Percentiles rank a stretch among this genome's conserved stretches.
These are phyloP conservation scores for Hyposoter dolosus DNA, from an alignment of 2,888 invertebrate species.

Conservation along the genomic window DNA sequence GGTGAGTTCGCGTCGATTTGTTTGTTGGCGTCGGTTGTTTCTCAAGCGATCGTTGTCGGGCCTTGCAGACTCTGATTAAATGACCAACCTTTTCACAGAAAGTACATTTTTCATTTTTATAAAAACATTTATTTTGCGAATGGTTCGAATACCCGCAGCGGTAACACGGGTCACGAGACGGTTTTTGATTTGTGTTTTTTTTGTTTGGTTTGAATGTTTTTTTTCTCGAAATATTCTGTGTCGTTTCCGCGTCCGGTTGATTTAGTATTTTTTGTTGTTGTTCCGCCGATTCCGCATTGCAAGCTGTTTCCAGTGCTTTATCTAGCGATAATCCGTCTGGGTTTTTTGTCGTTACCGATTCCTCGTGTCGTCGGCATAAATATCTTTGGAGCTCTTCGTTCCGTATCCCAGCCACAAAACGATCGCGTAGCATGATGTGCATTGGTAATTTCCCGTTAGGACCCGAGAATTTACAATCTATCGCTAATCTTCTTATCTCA, in stretches of 20 bases:
- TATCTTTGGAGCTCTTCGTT: conserved; percentile 61
- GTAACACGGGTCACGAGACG: conserved; percentile 41
- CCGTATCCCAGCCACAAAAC: conserved; percentile 61
- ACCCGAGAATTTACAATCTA: conserved; percentile 56
- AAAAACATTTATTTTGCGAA: conserved; percentile 47
- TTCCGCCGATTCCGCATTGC: conserved; percentile 5
- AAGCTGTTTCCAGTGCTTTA: too few species aligned
- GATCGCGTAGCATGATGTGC: conserved; percentile 58
- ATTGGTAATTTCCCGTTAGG: conserved; percentile 33
- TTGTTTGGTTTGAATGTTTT: not conserved
- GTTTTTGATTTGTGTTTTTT: conserved; percentile 36
- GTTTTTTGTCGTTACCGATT: conserved; percentile 42
- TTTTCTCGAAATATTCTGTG: conserved; percentile 37
- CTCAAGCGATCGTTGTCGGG: conserved; percentile 26
- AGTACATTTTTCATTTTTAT: conserved; percentile 49
- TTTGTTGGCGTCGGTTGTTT: conserved; percentile 14
- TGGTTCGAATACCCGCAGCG: conserved; percentile 57
- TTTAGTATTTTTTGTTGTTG: conserved; percentile 55
- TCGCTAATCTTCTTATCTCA: conserved; percentile 50
- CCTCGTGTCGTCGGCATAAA: conserved; percentile 57
- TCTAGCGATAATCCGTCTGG: not conserved
- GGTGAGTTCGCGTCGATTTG: conserved; percentile 42
- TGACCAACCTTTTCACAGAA: conserved; percentile 35
- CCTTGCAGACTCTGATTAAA: conserved; percentile 39
- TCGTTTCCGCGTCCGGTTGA: conserved; percentile 22